Conservation (phyloP, 1,140 invertebrate species). For the Magallana ariakensis region DNA sequence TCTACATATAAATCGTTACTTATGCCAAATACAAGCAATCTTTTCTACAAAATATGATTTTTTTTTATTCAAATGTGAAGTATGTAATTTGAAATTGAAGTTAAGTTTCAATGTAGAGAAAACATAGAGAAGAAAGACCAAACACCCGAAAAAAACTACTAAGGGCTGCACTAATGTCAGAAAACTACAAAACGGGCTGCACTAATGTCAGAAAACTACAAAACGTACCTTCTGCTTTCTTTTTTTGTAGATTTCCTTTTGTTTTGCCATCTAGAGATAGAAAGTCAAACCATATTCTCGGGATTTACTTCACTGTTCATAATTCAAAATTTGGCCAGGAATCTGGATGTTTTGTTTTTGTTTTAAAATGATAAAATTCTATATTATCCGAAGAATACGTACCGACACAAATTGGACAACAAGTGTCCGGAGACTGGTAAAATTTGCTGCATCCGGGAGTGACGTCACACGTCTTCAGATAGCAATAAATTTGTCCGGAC, state of each 20-base stretch:
- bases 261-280: conserved; percentile 19
- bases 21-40: too few relatives aligned
- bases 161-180: too few relatives aligned
- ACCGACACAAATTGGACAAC: conserved; percentile 34
- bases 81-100: too few relatives aligned
- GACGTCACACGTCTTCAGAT: conserved; percentile 13
- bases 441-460: neutral
- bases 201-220: too few relatives aligned
- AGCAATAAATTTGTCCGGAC: conserved; percentile 31
- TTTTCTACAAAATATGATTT: too few relatives aligned
- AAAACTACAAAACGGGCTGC: too few relatives aligned
- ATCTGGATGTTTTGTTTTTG: neutral
- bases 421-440: neutral
- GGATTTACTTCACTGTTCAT: neutral
- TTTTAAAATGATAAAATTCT: too few relatives aligned
- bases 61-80: too few relatives aligned
- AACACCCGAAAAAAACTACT: too few relatives aligned
- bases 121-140: too few relatives aligned
- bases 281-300: neutral
- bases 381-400: neutral
- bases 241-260: neutral
- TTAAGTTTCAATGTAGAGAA: too few relatives aligned
- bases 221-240: conserved; percentile 30
- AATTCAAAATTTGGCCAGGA: neutral
- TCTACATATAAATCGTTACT: too few relatives aligned